Percentiles rank a stretch among this genome's conserved stretches.
Evolutionary conservation across 2,888 invertebrate genomes (phyloP).

Genomic region (Ommatoiulus sabulosus): DNA sequence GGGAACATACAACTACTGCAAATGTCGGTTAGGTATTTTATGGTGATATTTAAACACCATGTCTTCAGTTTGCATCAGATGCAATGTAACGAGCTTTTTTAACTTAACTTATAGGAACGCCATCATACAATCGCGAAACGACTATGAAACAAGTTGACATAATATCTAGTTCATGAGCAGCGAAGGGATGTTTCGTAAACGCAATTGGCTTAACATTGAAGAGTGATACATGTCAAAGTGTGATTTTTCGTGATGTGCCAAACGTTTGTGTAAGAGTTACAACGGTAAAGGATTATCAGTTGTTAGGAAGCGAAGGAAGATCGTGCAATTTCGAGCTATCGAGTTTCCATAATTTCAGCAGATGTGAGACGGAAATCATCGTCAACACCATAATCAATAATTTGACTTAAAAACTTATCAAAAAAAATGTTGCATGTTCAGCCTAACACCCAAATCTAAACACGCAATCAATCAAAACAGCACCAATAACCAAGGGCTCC

Average conservation of each 20-base stretch:
- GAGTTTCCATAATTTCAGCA: conserved; percentile 22
- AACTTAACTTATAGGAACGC: no score
- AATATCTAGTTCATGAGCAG: no score
- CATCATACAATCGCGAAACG: no score
- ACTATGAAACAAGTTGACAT: no score
- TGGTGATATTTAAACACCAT: no score
- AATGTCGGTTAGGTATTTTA: no score
- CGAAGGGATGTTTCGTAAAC: no score
- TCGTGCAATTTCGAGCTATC: conserved; percentile 42
- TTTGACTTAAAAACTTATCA: background rate
- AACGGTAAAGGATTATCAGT: background rate
- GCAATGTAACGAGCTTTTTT: no score
- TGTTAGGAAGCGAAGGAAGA: background rate
- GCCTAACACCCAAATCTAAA: conserved; percentile 38
- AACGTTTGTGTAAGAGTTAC: conserved; percentile 32
- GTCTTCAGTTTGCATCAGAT: no score
- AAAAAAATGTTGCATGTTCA: conserved; percentile 34
- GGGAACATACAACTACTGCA: no score
- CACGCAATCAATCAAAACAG: conserved; percentile 30
- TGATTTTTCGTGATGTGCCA: conserved; percentile 29
- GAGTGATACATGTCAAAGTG: background rate
- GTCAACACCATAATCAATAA: background rate
- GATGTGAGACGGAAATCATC: background rate
- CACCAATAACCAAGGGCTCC: conserved; percentile 12
- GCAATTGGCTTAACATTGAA: background rate